Evolutionary conservation across 2,797 vertebrate genomes (phyloP).

Genomic region (Sarcoramphus papa): DNA sequence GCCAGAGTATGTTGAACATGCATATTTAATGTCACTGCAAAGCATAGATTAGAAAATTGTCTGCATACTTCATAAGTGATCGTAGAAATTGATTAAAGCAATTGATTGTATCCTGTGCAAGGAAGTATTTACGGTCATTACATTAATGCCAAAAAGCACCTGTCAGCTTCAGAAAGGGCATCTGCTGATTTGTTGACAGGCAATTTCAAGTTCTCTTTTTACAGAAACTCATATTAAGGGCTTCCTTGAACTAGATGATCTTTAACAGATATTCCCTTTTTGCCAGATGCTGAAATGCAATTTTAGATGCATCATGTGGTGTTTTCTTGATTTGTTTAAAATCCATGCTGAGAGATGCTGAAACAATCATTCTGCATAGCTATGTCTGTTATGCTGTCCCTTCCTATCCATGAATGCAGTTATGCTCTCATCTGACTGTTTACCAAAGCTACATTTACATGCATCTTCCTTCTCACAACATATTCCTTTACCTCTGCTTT

Average conservation of each 20-base stretch:
- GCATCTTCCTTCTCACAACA: neutral
- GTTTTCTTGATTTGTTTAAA: conserved; percentile 28
- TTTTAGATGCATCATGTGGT: conserved; percentile 29
- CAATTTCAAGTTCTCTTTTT: conserved; percentile 53
- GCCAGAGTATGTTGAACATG: neutral
- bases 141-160: conserved; percentile 23
- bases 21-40: conserved; percentile 5
- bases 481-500: neutral
- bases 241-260: neutral
- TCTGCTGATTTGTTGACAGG: conserved; percentile 42
- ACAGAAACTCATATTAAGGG: conserved; percentile 29
- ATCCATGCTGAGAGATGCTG: neutral
- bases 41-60: conserved; percentile 18
- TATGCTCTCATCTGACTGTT: neutral
- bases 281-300: conserved; percentile 26
- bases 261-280: conserved; percentile 32
- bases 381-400: neutral
- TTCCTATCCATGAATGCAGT: neutral
- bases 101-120: neutral
- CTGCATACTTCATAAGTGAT: neutral
- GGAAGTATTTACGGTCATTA: conserved; percentile 41
- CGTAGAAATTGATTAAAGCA: conserved; percentile 53
- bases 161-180: conserved; percentile 49
- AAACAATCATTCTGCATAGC: neutral
- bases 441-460: neutral